Conservation (phyloP, 2,113 vertebrate genomes). For the Gymnogyps californianus region DNA sequence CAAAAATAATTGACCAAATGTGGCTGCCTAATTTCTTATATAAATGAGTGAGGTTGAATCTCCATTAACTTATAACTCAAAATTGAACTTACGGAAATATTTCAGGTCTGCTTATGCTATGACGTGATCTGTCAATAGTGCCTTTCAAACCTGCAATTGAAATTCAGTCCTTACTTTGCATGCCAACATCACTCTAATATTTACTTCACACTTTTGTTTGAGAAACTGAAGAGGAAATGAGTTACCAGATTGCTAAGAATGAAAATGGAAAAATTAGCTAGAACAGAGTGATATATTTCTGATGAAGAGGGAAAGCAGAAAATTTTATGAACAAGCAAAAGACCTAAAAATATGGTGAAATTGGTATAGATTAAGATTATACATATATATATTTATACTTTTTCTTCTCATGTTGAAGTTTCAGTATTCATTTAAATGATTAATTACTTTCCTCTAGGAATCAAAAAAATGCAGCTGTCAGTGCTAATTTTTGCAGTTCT, state of each 20-base stretch:
- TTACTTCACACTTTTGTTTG: background rate
- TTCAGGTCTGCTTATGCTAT: background rate
- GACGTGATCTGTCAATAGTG: background rate
- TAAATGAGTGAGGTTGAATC: background rate
- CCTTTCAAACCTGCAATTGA: background rate
- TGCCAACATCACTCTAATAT: background rate
- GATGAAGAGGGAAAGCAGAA: background rate
- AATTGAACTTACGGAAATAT: background rate
- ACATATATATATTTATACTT: background rate
- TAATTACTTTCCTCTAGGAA: background rate
- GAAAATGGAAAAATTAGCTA: background rate
- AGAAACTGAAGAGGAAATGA: background rate
- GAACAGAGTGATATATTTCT: background rate
- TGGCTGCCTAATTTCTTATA: background rate
- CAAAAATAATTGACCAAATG: background rate
- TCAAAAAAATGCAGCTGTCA: background rate
- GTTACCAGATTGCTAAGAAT: background rate
- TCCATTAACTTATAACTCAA: background rate
- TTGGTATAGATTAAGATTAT: background rate
- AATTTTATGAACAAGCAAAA: background rate
- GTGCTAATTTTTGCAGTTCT: background rate
- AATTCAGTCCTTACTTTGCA: background rate
- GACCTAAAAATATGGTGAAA: background rate
- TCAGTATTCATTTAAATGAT: background rate
- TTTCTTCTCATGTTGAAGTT: background rate